phyloP scores from a whole-genome alignment of 2,113 vertebrate species.

The Copsychus sechellarum region DNA sequence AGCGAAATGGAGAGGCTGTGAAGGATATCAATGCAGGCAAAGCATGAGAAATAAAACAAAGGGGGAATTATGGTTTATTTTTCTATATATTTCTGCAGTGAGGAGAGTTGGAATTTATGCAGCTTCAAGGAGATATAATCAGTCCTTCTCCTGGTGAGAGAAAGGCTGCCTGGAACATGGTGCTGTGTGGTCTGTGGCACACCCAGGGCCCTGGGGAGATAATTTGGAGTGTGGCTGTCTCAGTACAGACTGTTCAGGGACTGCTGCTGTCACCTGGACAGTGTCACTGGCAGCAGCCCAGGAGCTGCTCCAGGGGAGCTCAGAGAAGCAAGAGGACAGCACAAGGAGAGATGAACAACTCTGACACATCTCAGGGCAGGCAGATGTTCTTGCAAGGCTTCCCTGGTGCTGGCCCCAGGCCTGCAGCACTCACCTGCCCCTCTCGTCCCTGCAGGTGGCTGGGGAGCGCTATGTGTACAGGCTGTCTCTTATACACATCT shows the following conservation, averaged over 20 bases:
- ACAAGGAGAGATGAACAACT: background rate
- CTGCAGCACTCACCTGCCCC: background rate
- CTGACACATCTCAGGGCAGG: rapidly evolving
- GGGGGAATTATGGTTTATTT: background rate
- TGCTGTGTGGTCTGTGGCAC: background rate
- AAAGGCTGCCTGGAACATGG: background rate
- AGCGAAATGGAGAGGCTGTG: background rate
- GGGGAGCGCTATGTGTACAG: conserved; percentile 99
- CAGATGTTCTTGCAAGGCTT: background rate
- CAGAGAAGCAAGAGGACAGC: background rate
- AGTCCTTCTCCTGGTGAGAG: background rate
- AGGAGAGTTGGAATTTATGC: background rate
- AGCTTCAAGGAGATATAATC: background rate
- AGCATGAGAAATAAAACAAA: background rate
- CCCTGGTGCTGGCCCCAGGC: background rate
- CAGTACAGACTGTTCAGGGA: background rate
- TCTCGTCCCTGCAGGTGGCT: conserved; percentile 80
- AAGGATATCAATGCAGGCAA: background rate
- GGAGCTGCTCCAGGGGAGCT: background rate
- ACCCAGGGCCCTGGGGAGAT: background rate
- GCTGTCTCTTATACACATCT: no score
- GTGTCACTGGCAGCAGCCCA: background rate
- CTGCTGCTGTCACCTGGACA: background rate
- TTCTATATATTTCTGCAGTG: background rate
- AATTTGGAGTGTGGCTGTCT: background rate